phyloP scores from a whole-genome alignment of 2,113 vertebrate genomes.

The Limnothrissa miodon region DNA sequence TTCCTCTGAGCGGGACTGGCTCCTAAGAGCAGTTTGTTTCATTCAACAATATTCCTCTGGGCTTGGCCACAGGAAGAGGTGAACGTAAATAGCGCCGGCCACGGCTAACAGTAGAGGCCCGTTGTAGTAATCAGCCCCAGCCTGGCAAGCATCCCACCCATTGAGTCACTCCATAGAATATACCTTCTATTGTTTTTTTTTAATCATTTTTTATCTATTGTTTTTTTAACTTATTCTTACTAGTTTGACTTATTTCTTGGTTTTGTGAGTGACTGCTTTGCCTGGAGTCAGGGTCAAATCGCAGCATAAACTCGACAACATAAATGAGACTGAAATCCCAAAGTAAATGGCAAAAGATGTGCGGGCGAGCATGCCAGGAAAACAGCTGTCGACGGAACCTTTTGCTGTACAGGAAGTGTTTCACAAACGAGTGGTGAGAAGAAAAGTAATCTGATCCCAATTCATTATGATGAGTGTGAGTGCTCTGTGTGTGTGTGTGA shows the following conservation, averaged over 20 bases:
- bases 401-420: background rate
- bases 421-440: background rate
- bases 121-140: background rate
- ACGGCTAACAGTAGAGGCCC: background rate
- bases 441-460: background rate
- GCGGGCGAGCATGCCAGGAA: background rate
- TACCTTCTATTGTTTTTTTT: background rate
- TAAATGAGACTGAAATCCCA: no score
- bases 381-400: background rate
- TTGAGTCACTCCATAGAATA: background rate
- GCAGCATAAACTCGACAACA: no score
- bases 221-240: no score
- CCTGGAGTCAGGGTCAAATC: background rate
- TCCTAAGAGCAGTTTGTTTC: background rate
- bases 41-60: slow-evolving; percentile 13
- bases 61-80: background rate
- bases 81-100: background rate
- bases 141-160: background rate
- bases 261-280: no score
- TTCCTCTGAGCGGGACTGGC: background rate
- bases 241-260: no score
- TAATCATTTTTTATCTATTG: background rate
- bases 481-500: background rate
- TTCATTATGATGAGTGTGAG: background rate
- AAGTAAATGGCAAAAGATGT: background rate